phyloP scores from a whole-genome alignment of 64 coral and sea anemone genomes.

The Stichodactyla mertensii region DNA sequence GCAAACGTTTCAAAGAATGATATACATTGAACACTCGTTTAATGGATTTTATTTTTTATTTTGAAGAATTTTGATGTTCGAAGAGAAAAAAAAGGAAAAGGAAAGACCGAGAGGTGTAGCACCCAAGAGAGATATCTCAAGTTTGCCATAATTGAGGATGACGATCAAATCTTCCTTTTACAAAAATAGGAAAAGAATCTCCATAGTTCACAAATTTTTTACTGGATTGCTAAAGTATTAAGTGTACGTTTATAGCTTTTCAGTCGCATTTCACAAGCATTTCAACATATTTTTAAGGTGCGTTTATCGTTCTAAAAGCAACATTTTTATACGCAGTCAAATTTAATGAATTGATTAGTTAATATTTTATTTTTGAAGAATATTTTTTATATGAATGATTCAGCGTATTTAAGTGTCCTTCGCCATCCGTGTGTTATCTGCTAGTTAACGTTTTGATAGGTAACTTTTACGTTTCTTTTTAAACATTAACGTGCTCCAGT shows the following conservation, averaged over 20 bases:
- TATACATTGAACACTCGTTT: not conserved
- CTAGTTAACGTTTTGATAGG: no score
- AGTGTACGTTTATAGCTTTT: no score
- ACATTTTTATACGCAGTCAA: no score
- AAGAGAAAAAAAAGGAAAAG: slow-evolving; percentile 85
- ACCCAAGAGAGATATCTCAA: slow-evolving; percentile 77
- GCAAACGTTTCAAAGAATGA: no score
- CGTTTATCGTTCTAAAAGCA: no score
- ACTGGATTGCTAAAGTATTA: not conserved
- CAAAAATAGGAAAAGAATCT: not conserved
- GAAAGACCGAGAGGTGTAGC: slow-evolving; percentile 50
- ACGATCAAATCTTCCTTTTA: not conserved
- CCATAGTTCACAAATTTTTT: not conserved
- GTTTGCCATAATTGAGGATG: slow-evolving; percentile 47
- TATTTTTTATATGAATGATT: not conserved
- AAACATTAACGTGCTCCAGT: no score
- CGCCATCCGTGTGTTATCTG: not conserved
- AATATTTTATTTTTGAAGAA: not conserved
- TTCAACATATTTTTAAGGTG: no score
- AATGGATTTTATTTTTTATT: not conserved
- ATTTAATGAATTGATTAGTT: not conserved
- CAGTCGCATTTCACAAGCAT: no score
- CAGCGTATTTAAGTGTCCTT: not conserved
- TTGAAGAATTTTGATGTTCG: slow-evolving; percentile 75
- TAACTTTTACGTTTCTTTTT: no score